These are phyloP conservation scores for Potorous gilbertii DNA, from an alignment of 2,797 vertebrate species.

Conservation along the genomic window DNA sequence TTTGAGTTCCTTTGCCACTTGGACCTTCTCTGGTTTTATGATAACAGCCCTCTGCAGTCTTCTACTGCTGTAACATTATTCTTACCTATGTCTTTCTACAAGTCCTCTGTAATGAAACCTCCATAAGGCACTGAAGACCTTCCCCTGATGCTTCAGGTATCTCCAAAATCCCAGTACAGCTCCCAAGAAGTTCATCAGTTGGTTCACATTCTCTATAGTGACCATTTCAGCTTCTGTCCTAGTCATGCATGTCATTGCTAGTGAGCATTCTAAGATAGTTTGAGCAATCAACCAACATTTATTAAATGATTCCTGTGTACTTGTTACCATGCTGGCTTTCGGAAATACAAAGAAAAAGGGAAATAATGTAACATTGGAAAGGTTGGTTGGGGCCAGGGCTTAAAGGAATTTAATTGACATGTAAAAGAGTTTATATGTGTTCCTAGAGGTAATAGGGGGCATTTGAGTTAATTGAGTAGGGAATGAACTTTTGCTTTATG, in stretches of 20 bases:
- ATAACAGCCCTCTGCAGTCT: neutral
- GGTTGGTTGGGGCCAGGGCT: neutral
- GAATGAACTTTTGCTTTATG: neutral
- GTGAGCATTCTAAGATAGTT: neutral
- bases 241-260: neutral
- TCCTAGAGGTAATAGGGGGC: neutral
- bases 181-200: neutral
- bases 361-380: neutral
- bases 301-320: neutral
- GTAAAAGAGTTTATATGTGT: neutral
- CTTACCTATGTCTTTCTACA: neutral
- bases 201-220: neutral
- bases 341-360: neutral
- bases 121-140: neutral
- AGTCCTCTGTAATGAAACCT: neutral
- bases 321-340: neutral
- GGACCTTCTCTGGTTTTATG: neutral
- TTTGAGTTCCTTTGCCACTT: neutral
- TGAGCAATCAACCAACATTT: neutral
- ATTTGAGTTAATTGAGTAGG: neutral
- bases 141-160: neutral
- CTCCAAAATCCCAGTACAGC: neutral
- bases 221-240: neutral
- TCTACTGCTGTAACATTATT: neutral
- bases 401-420: neutral